phyloP scores from a whole-genome alignment of 2,113 vertebrate species.

The Psettodes erumei region DNA sequence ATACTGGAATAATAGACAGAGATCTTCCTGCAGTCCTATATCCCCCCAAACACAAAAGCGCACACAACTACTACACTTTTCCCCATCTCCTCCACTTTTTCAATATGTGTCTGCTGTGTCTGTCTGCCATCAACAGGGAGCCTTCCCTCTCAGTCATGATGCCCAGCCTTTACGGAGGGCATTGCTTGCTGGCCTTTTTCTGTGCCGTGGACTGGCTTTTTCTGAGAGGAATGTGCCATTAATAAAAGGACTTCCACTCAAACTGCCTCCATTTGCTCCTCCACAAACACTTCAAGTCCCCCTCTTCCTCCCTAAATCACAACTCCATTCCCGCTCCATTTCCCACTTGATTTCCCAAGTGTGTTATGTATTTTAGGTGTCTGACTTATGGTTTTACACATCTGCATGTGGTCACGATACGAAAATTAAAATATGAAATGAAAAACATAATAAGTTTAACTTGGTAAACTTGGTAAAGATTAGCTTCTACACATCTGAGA shows the following conservation, averaged over 20 bases:
- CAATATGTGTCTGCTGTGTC: conserved; percentile 19
- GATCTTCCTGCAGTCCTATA: not conserved
- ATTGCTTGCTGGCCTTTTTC: conserved; percentile 37
- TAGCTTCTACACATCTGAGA: not conserved
- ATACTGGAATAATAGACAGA: conserved; percentile 17
- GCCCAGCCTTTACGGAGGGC: conserved; percentile 57
- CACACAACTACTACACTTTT: not conserved
- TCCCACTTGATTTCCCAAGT: conserved; percentile 55
- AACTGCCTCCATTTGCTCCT: conserved; percentile 55
- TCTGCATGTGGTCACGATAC: not conserved
- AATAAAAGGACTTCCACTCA: conserved; percentile 55
- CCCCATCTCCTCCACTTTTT: conserved; percentile 32
- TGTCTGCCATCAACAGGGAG: conserved; percentile 17
- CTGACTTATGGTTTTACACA: conserved; percentile 9
- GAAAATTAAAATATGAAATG: too few species aligned
- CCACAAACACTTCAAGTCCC: conserved; percentile 46
- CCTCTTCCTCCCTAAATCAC: conserved; percentile 52
- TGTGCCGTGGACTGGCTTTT: conserved; percentile 27
- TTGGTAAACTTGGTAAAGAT: not conserved
- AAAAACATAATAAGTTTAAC: not conserved
- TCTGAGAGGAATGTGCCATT: conserved; percentile 53
- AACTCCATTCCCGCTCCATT: conserved; percentile 24
- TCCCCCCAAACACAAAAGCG: not conserved
- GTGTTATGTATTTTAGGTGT: conserved; percentile 31
- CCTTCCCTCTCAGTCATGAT: conserved; percentile 58